Evolutionary conservation across 2,888 invertebrate species (phyloP), one percentile per base, ranked within the genome.

Genomic region (Myopa tessellatipennis): DNA sequence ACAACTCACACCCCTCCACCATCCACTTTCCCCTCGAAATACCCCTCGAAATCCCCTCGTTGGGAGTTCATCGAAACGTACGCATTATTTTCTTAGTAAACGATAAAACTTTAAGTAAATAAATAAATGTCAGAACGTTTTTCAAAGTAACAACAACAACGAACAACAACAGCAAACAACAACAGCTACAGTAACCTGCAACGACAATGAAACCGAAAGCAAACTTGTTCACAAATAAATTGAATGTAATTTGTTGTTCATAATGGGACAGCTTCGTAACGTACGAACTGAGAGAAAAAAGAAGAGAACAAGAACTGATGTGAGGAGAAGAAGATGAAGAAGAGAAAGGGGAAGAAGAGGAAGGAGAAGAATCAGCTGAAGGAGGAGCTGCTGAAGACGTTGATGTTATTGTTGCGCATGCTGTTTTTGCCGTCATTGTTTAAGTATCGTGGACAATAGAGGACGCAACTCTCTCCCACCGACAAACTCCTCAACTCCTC

Each of bases 191-290:
- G 4, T 12, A 68, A 68, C 52, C 16, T n/a, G 34, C 45, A 36
- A 55, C 18, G 14, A 68, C 26, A 71, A 76, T 65, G 55, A 71
- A 76, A 76, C 61, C 38, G 45, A 71, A 65, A 63, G 52, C 61
- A 71, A 71, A 60, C 75, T 75, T 69, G 60, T 75, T 68, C 72
- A 77, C 74, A 75, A 79, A 81, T 80, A 83, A 81, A 83, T 82
- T 81, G 79, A 80, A 80, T 80, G 77, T 82, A 81, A 83, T 83
- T 83, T 83, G 82, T 81, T 78, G 74, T 81, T 81, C 80, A 81
- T 83, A 81, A 81, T 74, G 50, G 74, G 77, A 72, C 60, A 79
- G 55, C 71, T 75, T 69, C 67, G 75, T 58, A 34, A 65, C 74
- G 52, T 74, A 52, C 50, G 74, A 74, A 34, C 74, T 16, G 10